Evolutionary conservation across 1,140 invertebrate genomes (phyloP).

Genomic region (Solenopsis fugax): DNA sequence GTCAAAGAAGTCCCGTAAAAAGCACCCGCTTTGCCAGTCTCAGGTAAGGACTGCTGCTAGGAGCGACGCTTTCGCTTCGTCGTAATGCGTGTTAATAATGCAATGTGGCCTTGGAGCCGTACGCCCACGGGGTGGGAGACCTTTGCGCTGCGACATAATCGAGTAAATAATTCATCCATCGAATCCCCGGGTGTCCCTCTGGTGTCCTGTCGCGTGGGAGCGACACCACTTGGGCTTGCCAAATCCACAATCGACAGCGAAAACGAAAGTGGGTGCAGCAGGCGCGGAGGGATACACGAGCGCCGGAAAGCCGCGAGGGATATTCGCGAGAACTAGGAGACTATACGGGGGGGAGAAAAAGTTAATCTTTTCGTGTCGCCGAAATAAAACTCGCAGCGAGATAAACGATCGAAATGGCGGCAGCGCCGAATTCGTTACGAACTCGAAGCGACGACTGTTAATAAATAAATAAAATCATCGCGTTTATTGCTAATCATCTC

Average conservation of each 20-base stretch:
- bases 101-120: conserved; percentile 46
- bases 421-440: neutral
- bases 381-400: conserved; percentile 23
- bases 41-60: conserved; percentile 33
- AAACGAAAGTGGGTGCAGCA: conserved; percentile 53
- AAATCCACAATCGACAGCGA: conserved; percentile 63
- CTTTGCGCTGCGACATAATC: conserved; percentile 76
- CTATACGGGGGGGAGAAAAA: conserved; percentile 25
- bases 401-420: conserved; percentile 7
- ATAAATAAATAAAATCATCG: neutral
- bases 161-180: conserved; percentile 80
- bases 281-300: conserved; percentile 10
- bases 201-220: conserved; percentile 66
- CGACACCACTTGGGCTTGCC: conserved; percentile 66
- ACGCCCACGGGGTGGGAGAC: conserved; percentile 53
- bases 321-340: conserved; percentile 36
- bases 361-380: conserved; percentile 56
- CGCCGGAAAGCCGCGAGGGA: conserved; percentile 23
- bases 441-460: neutral
- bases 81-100: conserved; percentile 74
- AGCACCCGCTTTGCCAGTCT: neutral
- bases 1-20: conserved; percentile 20
- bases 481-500: neutral
- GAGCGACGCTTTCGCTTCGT: conserved; percentile 19
- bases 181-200: conserved; percentile 54